Evolutionary conservation across 2,797 vertebrate genomes (phyloP).

Genomic region (Tympanoctomys barrerae): DNA sequence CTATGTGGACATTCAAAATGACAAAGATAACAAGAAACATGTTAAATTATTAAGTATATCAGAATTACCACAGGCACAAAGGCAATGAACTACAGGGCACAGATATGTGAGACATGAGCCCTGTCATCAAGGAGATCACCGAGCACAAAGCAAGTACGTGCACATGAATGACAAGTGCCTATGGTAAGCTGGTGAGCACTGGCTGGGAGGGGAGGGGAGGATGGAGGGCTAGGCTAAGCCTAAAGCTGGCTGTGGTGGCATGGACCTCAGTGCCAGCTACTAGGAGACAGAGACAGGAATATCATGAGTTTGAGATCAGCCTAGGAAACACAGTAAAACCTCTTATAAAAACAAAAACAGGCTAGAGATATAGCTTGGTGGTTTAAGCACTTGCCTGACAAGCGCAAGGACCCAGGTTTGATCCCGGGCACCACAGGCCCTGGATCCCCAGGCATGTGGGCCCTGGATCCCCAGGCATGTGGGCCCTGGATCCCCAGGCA

Average conservation of each 20-base stretch:
- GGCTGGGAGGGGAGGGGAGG: accelerated
- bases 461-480: too few species aligned
- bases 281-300: not conserved
- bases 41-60: not conserved
- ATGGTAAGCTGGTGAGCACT: too few species aligned
- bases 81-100: not conserved
- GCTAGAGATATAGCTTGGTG: too few species aligned
- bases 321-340: not conserved
- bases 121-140: not conserved
- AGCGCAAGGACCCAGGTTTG: too few species aligned
- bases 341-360: not conserved
- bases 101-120: not conserved
- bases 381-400: too few species aligned
- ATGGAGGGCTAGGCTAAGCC: not conserved
- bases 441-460: too few species aligned
- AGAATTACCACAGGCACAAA: accelerated
- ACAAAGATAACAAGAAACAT: not conserved
- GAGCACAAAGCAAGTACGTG: not conserved
- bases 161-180: not conserved
- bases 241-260: not conserved
- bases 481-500: too few species aligned
- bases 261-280: not conserved
- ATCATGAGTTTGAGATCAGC: not conserved
- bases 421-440: too few species aligned
- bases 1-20: not conserved